Conservation (phyloP, 2,797 vertebrate genomes). For the Ctenosaura bakeri region DNA sequence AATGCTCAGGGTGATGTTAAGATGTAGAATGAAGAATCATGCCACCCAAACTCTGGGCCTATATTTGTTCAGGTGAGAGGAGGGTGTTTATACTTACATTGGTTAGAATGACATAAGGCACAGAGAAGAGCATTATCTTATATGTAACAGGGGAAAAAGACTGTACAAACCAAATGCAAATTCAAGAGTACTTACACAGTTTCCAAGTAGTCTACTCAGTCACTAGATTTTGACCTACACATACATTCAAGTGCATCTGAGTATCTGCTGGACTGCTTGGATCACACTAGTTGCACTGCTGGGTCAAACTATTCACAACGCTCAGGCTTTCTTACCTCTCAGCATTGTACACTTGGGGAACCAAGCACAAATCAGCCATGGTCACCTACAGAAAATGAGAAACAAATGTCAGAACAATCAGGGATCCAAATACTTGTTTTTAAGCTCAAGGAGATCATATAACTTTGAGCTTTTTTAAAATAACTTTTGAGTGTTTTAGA, state of each 20-base stretch:
- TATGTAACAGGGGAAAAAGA: constrained; percentile 21
- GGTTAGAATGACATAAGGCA: background rate
- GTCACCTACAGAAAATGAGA: constrained; percentile 85
- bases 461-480: no score
- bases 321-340: constrained; percentile 85
- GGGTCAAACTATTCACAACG: background rate
- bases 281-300: background rate
- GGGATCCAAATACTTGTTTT: background rate
- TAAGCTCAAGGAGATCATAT: background rate
- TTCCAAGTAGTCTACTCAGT: background rate
- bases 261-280: background rate
- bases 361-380: constrained; percentile 96
- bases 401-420: constrained; percentile 23
- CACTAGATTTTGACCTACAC: constrained; percentile 2
- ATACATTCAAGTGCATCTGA: constrained; percentile 11
- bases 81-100: background rate
- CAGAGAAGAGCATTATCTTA: background rate
- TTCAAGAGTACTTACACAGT: background rate
- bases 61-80: background rate
- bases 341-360: constrained; percentile 95
- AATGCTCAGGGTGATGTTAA: background rate
- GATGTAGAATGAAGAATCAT: background rate
- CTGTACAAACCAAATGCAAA: background rate
- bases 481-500: no score
- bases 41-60: background rate